Conservation (phyloP, 2,888 invertebrate genomes). For the Epirrhoe alternata region DNA sequence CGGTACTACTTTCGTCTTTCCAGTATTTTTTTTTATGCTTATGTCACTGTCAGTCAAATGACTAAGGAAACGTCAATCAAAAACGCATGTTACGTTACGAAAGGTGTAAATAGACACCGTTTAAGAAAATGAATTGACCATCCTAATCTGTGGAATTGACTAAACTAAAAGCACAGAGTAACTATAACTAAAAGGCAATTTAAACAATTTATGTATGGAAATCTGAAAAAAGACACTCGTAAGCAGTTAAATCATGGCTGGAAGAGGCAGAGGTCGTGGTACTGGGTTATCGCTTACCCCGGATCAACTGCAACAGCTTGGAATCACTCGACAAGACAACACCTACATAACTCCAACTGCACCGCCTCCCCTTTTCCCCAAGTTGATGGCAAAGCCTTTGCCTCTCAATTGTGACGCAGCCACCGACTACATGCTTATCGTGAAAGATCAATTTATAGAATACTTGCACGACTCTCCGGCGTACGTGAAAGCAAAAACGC, state of each 20-base stretch:
- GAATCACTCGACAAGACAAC: constrained; percentile 83
- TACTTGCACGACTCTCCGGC: constrained; percentile 89
- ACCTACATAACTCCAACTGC: constrained; percentile 71
- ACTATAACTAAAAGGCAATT: too few species aligned
- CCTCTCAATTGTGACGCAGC: constrained; percentile 83
- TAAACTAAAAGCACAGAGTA: too few species aligned
- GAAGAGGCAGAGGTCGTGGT: constrained; percentile 82
- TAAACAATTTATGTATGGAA: not conserved
- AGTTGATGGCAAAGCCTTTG: constrained; percentile 84
- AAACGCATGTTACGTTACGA: constrained; percentile 4
- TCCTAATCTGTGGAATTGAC: too few species aligned
- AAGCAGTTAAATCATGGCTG: constrained; percentile 59
- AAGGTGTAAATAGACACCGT: too few species aligned
- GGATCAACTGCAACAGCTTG: constrained; percentile 85
- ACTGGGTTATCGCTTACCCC: constrained; percentile 79
- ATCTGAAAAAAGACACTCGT: not conserved
- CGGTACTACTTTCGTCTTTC: too few species aligned
- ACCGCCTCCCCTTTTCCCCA: constrained; percentile 86
- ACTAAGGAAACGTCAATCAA: constrained; percentile 5
- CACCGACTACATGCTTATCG: constrained; percentile 88
- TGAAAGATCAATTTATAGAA: constrained; percentile 90
- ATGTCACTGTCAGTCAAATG: too few species aligned
- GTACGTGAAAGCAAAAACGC: constrained; percentile 80
- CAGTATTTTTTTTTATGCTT: too few species aligned
- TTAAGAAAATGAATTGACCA: too few species aligned